phyloP scores from a whole-genome alignment of 2,888 invertebrate genomes.

The Eumerus sabulonum region DNA sequence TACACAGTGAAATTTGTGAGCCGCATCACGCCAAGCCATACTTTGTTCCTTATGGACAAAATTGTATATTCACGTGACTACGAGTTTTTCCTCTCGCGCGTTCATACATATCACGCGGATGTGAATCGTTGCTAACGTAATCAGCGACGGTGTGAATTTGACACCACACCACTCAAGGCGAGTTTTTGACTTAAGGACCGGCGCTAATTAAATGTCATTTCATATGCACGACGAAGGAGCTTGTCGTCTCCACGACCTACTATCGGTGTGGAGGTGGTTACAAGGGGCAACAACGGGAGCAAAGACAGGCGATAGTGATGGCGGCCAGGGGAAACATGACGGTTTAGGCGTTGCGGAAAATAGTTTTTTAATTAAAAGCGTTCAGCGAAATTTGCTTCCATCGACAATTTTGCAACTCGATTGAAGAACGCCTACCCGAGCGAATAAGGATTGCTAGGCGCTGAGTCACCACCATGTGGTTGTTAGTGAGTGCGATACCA shows the following conservation, averaged over 20 bases:
- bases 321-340: too few species aligned
- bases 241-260: too few species aligned
- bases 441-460: conserved; percentile 15
- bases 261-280: too few species aligned
- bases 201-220: conserved; percentile 62
- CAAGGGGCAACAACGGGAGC: too few species aligned
- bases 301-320: too few species aligned
- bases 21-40: too few species aligned
- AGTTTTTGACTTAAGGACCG: conserved; percentile 31
- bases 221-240: conserved; percentile 38
- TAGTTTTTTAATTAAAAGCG: conserved; percentile 53
- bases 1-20: conserved; percentile 17
- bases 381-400: conserved; percentile 47
- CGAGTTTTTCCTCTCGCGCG: not conserved
- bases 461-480: not conserved
- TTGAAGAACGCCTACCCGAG: not conserved
- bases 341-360: conserved; percentile 34
- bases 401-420: conserved; percentile 30
- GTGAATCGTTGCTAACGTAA: conserved; percentile 18
- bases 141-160: conserved; percentile 61
- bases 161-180: conserved; percentile 58
- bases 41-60: conserved; percentile 6
- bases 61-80: conserved; percentile 41
- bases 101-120: too few species aligned
- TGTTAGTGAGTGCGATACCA: not conserved